These are phyloP conservation scores for Chirona hameri DNA, from an alignment of 2,888 invertebrate species.

Conservation along the genomic window DNA sequence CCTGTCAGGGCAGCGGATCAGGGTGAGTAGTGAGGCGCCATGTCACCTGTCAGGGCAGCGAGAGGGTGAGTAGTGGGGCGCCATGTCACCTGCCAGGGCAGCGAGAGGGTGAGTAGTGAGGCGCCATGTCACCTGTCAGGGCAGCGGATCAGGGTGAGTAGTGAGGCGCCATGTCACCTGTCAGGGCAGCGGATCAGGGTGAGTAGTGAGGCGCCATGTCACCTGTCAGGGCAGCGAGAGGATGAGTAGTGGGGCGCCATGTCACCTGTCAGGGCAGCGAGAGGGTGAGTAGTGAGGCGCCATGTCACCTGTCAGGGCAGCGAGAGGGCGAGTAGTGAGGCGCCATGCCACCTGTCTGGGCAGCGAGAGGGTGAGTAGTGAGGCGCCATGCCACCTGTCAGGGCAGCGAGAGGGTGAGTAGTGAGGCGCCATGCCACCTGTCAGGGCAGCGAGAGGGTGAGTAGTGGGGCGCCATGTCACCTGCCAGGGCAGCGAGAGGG, in stretches of 20 bases:
- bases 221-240: constrained; percentile 58
- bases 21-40: constrained; percentile 65
- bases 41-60: constrained; percentile 62
- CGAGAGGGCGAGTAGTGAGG: constrained; percentile 65
- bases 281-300: constrained; percentile 65
- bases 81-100: constrained; percentile 63
- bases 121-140: constrained; percentile 64
- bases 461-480: constrained; percentile 66
- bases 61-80: constrained; percentile 65
- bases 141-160: constrained; percentile 64
- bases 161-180: constrained; percentile 66
- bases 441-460: constrained; percentile 57
- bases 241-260: constrained; percentile 64
- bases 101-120: constrained; percentile 66
- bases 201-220: constrained; percentile 68
- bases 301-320: constrained; percentile 62
- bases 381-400: constrained; percentile 64
- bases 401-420: constrained; percentile 64
- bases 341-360: constrained; percentile 63
- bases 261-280: constrained; percentile 61
- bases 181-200: constrained; percentile 55
- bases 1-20: constrained; percentile 59
- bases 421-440: constrained; percentile 66
- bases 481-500: constrained; percentile 58
- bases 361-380: constrained; percentile 65